Conservation (phyloP, 2,113 vertebrate species). For the Loxodonta africana region DNA sequence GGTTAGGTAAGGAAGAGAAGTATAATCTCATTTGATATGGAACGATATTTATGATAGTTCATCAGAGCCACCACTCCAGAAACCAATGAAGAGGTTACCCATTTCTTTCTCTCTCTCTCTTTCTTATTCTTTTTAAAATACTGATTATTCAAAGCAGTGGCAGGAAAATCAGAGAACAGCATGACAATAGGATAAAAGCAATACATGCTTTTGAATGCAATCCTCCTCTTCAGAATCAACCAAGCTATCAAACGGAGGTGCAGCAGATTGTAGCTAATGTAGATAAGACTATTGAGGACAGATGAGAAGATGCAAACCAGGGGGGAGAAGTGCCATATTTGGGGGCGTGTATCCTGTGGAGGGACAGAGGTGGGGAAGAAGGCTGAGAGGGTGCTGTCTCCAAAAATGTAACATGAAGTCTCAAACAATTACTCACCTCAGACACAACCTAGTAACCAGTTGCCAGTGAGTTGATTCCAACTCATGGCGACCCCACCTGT, state of each 20-base stretch:
- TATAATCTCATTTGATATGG: conserved; percentile 84
- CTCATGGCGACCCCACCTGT: no score
- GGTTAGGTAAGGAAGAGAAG: conserved; percentile 81
- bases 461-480: no score
- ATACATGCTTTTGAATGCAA: neutral
- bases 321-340: neutral
- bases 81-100: conserved; percentile 73
- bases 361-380: neutral
- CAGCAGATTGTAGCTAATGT: conserved; percentile 3
- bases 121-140: neutral
- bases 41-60: conserved; percentile 82
- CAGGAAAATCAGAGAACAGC: conserved; percentile 31
- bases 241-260: neutral
- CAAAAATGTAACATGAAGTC: neutral
- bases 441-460: neutral
- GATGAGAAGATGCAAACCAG: neutral
- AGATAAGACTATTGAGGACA: neutral
- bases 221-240: conserved; percentile 36
- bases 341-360: neutral
- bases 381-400: neutral
- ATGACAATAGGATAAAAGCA: conserved; percentile 44
- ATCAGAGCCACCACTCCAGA: conserved; percentile 76
- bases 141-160: conserved; percentile 71
- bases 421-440: conserved; percentile 10
- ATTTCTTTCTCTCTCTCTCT: conserved; percentile 65